A percentile compares a stretch with the other conserved stretches of the same genome.
These are phyloP conservation scores for Potamarius usumacintae DNA, from an alignment of 2,113 vertebrate species.

Conservation along the genomic window DNA sequence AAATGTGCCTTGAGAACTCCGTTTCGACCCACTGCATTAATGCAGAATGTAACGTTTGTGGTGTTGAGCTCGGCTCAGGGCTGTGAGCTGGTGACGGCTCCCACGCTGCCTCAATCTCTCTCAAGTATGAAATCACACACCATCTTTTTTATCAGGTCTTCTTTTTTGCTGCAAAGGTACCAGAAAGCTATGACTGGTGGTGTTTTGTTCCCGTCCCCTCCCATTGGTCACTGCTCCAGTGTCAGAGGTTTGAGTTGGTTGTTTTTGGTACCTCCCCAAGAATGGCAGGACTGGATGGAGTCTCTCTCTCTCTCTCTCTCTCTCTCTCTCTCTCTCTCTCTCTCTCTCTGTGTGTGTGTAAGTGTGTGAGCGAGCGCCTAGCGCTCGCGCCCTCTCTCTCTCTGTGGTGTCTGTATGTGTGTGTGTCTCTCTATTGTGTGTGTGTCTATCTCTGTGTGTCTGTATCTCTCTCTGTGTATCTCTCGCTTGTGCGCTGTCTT, in stretches of 20 bases:
- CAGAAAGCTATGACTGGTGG: background rate
- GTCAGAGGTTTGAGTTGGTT: background rate
- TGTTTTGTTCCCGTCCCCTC: background rate
- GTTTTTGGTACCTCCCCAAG: background rate
- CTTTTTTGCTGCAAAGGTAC: background rate
- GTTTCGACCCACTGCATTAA: slow-evolving; percentile 62
- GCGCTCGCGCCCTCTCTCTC: no score
- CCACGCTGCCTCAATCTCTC: background rate
- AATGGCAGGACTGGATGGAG: background rate
- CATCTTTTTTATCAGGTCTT: background rate
- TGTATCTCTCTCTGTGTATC: no score
- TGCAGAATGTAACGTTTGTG: slow-evolving; percentile 54
- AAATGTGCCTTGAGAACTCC: slow-evolving; percentile 50
- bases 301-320: background rate
- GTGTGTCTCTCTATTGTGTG: no score
- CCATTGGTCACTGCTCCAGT: background rate
- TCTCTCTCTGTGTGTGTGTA: no score
- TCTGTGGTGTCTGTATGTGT: no score
- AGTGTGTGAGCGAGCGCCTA: no score
- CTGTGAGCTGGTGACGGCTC: background rate
- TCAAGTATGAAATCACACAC: no score
- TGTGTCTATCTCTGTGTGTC: no score
- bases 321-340: no score
- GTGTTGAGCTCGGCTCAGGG: background rate
- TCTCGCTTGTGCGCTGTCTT: no score